These are phyloP conservation scores for Salvelinus alpinus DNA, from an alignment of 2,113 vertebrate genomes.

Conservation along the genomic window DNA sequence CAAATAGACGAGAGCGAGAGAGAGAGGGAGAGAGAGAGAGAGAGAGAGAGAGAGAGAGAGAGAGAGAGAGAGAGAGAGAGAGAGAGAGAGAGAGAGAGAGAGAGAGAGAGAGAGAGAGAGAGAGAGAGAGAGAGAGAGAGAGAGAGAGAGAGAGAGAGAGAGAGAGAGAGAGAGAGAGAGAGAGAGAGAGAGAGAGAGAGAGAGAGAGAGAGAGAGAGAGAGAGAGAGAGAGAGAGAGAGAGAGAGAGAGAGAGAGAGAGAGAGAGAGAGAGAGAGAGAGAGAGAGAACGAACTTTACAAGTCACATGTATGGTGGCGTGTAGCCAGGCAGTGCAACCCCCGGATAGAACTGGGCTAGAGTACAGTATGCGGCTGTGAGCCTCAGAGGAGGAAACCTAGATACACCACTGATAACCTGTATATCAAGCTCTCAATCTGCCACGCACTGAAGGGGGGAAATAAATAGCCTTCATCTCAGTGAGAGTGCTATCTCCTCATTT, in stretches of 20 bases:
- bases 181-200: neutral
- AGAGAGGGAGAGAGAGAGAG: neutral
- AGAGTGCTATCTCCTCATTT: conserved; percentile 47
- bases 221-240: neutral
- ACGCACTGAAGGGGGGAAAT: conserved; percentile 56
- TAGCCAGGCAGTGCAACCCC: conserved; percentile 42
- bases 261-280: too few species aligned
- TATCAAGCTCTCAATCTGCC: conserved; percentile 74
- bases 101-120: conserved; percentile 2
- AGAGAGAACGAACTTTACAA: neutral
- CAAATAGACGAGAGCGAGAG: too few species aligned
- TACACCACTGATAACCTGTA: conserved; percentile 66
- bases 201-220: too few species aligned
- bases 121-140: too few species aligned
- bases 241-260: neutral
- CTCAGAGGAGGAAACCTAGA: conserved; percentile 69
- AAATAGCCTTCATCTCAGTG: conserved; percentile 64
- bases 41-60: neutral
- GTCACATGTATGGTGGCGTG: conserved; percentile 7
- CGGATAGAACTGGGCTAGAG: conserved; percentile 53
- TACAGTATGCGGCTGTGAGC: conserved; percentile 53
- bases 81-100: neutral
- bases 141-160: neutral
- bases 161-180: neutral
- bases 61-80: too few species aligned